Evolutionary conservation across 1,140 invertebrate species (phyloP), one percentile per base, ranked within the genome.

Genomic region (Grapholita molesta): DNA sequence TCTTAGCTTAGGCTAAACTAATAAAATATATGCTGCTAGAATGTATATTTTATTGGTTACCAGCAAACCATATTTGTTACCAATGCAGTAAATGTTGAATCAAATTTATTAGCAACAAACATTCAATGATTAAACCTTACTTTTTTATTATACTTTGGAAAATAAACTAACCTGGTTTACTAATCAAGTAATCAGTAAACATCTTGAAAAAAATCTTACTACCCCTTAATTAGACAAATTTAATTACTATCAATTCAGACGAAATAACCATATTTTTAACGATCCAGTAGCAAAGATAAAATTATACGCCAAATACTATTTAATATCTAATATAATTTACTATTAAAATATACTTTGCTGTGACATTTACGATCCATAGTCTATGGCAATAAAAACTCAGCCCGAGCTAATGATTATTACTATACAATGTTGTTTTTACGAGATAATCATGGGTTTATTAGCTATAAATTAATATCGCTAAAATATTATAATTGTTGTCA

Each of bases 281-380:
- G 38, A 23, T 66, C 64, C 64, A 55, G 79, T 82, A 83, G 81
- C 78, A 69, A 28, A 71, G 38, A 68, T 72, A 66, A 75, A 76
- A 72, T 30, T 61, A 61, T 70, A 80, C 70, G 73, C 75, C 69
- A 80, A 81, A 75, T 73, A 69, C 64, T 71, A 69, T 76, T 74
- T 73, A 72, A 80, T 80, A 74, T 69, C 65, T 30, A n/a, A 53
- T 64, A 82, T 84, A 81, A 82, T 76, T 84, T 75, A 82, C 73
- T 78, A 81, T 78, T 80, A 82, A 85, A 74, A 84, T 73, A 73
- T 81, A 79, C 74, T 82, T 83, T 76, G 70, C 74, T 80, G 69
- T 78, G 82, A 83, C 80, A 75, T 77, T 87, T 80, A 85, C 74
- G 79, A 79, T 35, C 72, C 48, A 69, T 57, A 67, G 64, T 76